These are phyloP conservation scores for Brachystomella parvula DNA, from an alignment of 1,140 invertebrate genomes.

Conservation along the genomic window DNA sequence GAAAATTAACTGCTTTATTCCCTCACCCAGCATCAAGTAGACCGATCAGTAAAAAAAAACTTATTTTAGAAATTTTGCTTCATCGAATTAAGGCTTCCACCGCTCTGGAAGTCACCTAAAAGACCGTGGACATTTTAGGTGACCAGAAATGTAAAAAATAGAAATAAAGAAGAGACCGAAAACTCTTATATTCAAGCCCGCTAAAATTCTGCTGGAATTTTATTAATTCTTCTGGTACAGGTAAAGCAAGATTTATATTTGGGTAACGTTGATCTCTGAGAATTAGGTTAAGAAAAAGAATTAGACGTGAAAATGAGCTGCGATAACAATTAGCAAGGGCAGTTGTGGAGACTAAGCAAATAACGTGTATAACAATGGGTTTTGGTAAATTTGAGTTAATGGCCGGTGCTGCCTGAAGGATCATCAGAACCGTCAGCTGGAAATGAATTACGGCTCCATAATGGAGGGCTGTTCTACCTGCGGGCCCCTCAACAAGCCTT, in stretches of 20 bases:
- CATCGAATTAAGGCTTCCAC: too few species aligned
- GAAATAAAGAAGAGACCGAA: too few species aligned
- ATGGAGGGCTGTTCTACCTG: constrained; percentile 36
- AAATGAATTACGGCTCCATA: constrained; percentile 39
- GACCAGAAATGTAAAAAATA: too few species aligned
- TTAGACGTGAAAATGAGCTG: constrained; percentile 32
- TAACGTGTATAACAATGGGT: constrained; percentile 31
- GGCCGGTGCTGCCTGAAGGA: constrained; percentile 24
- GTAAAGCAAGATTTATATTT: too few species aligned
- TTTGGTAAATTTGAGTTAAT: constrained; percentile 28
- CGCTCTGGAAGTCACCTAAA: too few species aligned
- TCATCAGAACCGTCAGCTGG: constrained; percentile 36
- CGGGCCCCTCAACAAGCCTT: constrained; percentile 35
- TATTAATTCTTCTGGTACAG: too few species aligned
- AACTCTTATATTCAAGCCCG: too few species aligned
- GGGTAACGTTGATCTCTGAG: background rate
- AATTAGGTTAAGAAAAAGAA: constrained; percentile 1
- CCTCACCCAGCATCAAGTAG: background rate
- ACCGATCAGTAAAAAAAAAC: too few species aligned
- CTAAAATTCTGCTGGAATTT: too few species aligned
- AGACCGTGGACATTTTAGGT: too few species aligned
- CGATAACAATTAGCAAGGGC: constrained; percentile 30
- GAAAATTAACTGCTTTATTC: too few species aligned
- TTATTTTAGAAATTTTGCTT: too few species aligned
- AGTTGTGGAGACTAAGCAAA: constrained; percentile 5